Evolutionary conservation across 2,113 vertebrate species (phyloP).

Genomic region (Oryzias javanicus): DNA sequence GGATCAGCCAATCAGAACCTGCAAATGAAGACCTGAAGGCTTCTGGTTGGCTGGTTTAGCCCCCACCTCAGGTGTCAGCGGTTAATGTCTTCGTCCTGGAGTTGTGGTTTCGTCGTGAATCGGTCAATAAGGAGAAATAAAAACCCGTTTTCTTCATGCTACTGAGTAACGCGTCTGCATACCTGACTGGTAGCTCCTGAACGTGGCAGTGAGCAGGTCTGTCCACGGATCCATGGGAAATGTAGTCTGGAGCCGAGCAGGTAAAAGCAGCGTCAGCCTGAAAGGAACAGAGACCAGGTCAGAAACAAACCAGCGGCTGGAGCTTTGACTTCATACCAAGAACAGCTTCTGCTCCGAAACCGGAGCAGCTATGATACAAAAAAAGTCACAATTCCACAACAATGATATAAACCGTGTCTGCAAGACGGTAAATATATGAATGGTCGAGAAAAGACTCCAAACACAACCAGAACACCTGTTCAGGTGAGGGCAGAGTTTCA

Average conservation of each 20-base stretch:
- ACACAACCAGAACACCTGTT: too few relatives aligned
- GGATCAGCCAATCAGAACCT: constrained; percentile 55
- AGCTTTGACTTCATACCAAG: too few relatives aligned
- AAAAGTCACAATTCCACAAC: too few relatives aligned
- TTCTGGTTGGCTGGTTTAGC: constrained; percentile 53
- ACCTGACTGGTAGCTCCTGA: constrained; percentile 66
- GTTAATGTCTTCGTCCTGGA: constrained; percentile 57
- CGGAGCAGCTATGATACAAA: too few relatives aligned
- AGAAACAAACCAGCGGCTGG: too few relatives aligned
- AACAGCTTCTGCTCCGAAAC: too few relatives aligned
- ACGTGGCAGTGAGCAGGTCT: constrained; percentile 29
- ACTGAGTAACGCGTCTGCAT: constrained; percentile 3
- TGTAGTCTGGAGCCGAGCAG: constrained; percentile 13
- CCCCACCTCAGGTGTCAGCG: constrained; percentile 40
- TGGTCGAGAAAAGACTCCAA: too few relatives aligned
- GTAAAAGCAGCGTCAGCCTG: too few relatives aligned
- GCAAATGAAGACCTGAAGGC: constrained; percentile 58
- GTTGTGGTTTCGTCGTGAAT: constrained; percentile 23
- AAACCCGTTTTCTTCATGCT: background rate
- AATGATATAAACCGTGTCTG: too few relatives aligned
- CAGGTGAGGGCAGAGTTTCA: too few relatives aligned
- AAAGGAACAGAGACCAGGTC: too few relatives aligned
- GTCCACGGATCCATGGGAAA: constrained; percentile 55
- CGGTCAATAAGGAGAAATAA: background rate
- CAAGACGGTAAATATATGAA: too few relatives aligned